These are phyloP conservation scores for Drosophila nigrodunni DNA, from an alignment of 1,140 invertebrate species.

Conservation along the genomic window DNA sequence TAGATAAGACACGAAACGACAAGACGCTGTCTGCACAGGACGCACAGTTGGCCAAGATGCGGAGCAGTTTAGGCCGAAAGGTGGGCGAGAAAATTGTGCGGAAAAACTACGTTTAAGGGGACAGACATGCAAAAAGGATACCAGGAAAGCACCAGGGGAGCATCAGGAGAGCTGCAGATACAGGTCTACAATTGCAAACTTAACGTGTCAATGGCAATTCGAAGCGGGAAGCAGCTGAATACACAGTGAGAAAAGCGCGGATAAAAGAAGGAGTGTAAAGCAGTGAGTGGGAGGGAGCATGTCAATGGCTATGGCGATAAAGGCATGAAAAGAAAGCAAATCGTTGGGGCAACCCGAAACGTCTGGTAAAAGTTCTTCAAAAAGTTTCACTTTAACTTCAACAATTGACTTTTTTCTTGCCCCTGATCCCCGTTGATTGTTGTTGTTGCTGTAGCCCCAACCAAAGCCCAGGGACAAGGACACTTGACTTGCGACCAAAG, in stretches of 20 bases:
- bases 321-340: constrained; percentile 71
- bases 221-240: constrained; percentile 2
- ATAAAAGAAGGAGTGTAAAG: background rate
- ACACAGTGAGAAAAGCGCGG: too few relatives aligned
- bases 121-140: constrained; percentile 53
- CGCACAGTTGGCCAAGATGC: constrained; percentile 55
- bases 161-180: background rate
- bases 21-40: constrained; percentile 69
- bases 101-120: constrained; percentile 73
- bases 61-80: too few relatives aligned
- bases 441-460: constrained; percentile 34
- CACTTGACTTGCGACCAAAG: constrained; percentile 68
- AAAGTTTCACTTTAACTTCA: constrained; percentile 81
- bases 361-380: constrained; percentile 76
- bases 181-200: constrained; percentile 74
- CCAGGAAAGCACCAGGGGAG: background rate
- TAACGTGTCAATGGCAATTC: constrained; percentile 82
- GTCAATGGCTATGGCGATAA: constrained; percentile 56
- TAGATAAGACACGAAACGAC: constrained; percentile 76
- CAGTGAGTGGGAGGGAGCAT: constrained; percentile 24
- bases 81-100: constrained; percentile 53
- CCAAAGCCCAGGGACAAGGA: constrained; percentile 20
- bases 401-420: constrained; percentile 71
- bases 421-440: constrained; percentile 18
- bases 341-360: constrained; percentile 42